phyloP scores from a whole-genome alignment of 2,888 invertebrate species.

The Stenichneumon culpator region DNA sequence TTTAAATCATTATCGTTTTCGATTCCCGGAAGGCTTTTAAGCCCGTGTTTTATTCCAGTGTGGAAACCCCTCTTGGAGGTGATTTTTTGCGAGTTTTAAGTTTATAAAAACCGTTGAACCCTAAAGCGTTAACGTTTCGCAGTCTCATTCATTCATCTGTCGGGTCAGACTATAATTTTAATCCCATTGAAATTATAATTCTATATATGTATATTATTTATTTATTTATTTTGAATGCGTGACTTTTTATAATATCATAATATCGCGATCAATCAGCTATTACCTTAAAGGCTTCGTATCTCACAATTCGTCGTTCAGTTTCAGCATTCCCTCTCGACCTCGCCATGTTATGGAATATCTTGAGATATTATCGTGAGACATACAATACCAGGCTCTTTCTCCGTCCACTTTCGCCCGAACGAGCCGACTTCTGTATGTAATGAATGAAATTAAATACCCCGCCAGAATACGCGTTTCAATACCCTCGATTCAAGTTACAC shows the following conservation, averaged over 20 bases:
- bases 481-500: slow-evolving; percentile 42
- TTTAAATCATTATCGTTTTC: neutral
- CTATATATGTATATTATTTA: neutral
- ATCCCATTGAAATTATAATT: neutral
- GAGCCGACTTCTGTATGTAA: slow-evolving; percentile 27
- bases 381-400: neutral
- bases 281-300: neutral
- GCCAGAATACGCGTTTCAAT: slow-evolving; percentile 41
- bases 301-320: neutral
- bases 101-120: no score
- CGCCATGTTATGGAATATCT: slow-evolving; percentile 25
- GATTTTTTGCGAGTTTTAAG: neutral
- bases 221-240: neutral
- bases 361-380: slow-evolving; percentile 31
- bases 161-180: neutral
- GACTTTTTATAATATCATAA: neutral
- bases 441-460: slow-evolving; percentile 40
- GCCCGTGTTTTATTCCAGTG: neutral
- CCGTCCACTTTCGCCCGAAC: neutral
- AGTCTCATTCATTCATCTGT: neutral
- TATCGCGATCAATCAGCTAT: neutral
- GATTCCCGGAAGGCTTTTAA: neutral
- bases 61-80: neutral
- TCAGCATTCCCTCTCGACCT: slow-evolving; percentile 3
- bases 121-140: neutral